Percentiles rank a stretch among this genome's conserved stretches.
Evolutionary conservation across 2,797 vertebrate genomes (phyloP).

Genomic region (Phalanger gymnotis): DNA sequence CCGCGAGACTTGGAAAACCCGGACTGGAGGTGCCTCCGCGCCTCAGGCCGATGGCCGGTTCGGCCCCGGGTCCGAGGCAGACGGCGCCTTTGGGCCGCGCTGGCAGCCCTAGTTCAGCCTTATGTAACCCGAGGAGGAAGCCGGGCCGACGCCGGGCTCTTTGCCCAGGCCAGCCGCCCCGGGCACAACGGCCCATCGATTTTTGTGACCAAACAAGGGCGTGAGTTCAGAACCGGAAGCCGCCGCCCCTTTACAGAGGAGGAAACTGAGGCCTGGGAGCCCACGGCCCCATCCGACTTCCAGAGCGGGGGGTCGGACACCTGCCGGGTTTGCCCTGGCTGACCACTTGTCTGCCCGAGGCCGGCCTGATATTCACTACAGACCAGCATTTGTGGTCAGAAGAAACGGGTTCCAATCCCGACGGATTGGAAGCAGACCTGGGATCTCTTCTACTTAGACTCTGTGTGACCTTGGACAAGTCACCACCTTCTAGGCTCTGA

Average conservation of each 20-base stretch:
- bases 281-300: too few species aligned
- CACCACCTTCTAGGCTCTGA: not conserved
- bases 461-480: not conserved
- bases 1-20: not conserved
- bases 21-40: not conserved
- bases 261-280: too few species aligned
- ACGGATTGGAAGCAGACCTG: not conserved
- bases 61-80: not conserved
- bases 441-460: not conserved
- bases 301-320: not conserved
- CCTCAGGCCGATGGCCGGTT: not conserved
- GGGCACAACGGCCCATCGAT: not conserved
- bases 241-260: not conserved
- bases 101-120: not conserved
- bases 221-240: not conserved
- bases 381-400: not conserved
- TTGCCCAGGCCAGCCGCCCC: not conserved
- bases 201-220: not conserved
- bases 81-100: not conserved
- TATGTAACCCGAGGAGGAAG: not conserved
- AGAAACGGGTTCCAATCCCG: not conserved
- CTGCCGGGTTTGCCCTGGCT: too few species aligned
- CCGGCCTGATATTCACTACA: accelerated
- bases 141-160: not conserved
- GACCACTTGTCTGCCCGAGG: too few species aligned